Evolutionary conservation across 2,113 vertebrate species (phyloP), one percentile per base, ranked within the genome.

Genomic region (Spea multiplicata): DNA sequence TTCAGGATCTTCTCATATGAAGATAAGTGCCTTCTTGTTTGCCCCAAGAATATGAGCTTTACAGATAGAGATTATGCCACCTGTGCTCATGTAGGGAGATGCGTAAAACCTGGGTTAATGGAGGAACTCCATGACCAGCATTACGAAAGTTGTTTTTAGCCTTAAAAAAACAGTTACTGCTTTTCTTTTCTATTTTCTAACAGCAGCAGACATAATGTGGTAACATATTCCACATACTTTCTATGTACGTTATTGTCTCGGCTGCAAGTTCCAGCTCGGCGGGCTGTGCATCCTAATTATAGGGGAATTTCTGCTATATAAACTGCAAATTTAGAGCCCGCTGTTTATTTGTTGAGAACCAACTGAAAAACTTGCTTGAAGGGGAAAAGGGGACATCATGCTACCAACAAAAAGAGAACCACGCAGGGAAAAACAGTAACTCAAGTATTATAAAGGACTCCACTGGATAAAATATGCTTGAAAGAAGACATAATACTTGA

Each of bases 221-320:
- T 14, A 13, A 66, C 61, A 53, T 66, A 69, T 48, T 73, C 70
- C 65, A 50, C 70, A 79, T 73, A 66, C 77, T 61, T 66, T 78
- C 17, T 13, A 71, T 44, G 44, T 12, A 62, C 44, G 45, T 62
- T 52, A 72, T 50, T 64, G 65, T 78, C 76, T 59, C 61, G 44
- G 62, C 61, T 73, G 73, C 77, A 73, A 79, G 77, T 79, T 55
- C 59, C 50, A 73, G 76, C 77, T 73, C 70, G 70, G 77, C 47
- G 6, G 59, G 65, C 59, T 49, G 62, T 44, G 59, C 76, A 78
- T 65, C 61, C 49, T 64, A 78, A 78, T 78, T 55, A 78, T 48
- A 55, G 76, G 61, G 76, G 76, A 78, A 72, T 78, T 78, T 76
- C n/a, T 66, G 69, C 69, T 55, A 65, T 72, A 71, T 71, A 71